Evolutionary conservation across 1,140 invertebrate genomes (phyloP), one percentile per base, ranked within the genome.

Genomic region (Stegodyphus mimosarum): DNA sequence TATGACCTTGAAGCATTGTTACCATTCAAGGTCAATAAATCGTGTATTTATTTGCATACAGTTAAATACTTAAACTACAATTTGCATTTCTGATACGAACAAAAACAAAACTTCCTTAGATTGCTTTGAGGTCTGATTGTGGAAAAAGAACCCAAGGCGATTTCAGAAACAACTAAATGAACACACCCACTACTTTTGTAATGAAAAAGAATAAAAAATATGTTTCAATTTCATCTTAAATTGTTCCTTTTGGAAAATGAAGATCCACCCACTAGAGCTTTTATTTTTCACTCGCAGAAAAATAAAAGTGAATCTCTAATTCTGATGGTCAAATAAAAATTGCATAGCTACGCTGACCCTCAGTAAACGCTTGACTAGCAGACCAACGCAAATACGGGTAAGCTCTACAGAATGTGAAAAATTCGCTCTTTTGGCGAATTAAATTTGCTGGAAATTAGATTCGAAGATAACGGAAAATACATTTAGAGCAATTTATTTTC

Each of bases 271-370:
- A 60, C 55, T 5, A 60, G 2, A 5, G 9, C 9, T 15, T 15
- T 11, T 60, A 60, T 11, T 9, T 9, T 11, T 60, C 9, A 60
- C 9, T 5, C 15, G 15, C 55, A 60, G 55, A 60, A 5, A 11
- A 11, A 60, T 60, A 60, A 15, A 11, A 77, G 49, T 50, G 74
- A 66, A 64, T 77, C 64, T 69, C 49, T 11, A 15, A 60, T 50
- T 64, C 60, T 18, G 55, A 77, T 64, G 63, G 48, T 50, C 33
- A 64, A 50, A 63, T 11, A 60, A 63, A 77, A 77, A 50, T 64
- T 66, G 74, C 74, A 77, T 77, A 60, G 64, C 63, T 77, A 49
- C 60, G 74, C 60, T 66, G 74, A 77, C 74, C 74, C 74, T 77
- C 74, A 77, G 7, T 4, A 15, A 15, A 77, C 74, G 74, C 74